A percentile compares a stretch with the other conserved stretches of the same genome.
phyloP scores from a whole-genome alignment of 1,140 invertebrate species.

The Drosophila serrata region DNA sequence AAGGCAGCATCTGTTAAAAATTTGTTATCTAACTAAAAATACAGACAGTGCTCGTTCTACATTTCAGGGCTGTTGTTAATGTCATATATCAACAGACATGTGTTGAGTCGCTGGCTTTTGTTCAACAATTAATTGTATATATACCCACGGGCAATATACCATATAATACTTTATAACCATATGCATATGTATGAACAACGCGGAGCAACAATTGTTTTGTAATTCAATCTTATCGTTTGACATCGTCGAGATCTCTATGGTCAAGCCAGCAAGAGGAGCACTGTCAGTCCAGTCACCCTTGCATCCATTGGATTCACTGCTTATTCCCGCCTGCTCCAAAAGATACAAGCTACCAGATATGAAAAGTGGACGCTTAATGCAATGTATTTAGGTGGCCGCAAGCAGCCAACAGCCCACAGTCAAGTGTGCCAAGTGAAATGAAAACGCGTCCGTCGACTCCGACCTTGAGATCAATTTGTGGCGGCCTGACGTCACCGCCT shows the following conservation, averaged over 20 bases:
- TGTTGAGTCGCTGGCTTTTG: conserved; percentile 52
- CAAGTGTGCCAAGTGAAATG: conserved; percentile 81
- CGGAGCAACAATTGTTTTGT: conserved; percentile 67
- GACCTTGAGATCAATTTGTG: conserved; percentile 80
- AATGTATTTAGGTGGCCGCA: conserved; percentile 45
- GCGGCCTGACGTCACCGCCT: conserved; percentile 68
- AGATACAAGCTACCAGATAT: conserved; percentile 21
- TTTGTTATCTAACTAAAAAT: conserved; percentile 48
- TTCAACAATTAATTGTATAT: conserved; percentile 69
- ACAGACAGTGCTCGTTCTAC: conserved; percentile 26
- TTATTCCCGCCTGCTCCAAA: conserved; percentile 10
- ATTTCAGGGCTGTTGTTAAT: conserved; percentile 46
- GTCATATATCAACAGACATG: conserved; percentile 49
- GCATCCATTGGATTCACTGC: conserved; percentile 16
- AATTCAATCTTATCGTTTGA: conserved; percentile 80
- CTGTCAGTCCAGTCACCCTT: conserved; percentile 32
- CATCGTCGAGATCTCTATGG: conserved; percentile 47
- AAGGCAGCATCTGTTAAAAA: conserved; percentile 33
- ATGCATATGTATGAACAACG: conserved; percentile 21
- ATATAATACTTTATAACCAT: conserved; percentile 7
- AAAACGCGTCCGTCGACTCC: conserved; percentile 68
- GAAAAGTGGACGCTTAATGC: conserved; percentile 35
- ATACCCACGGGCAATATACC: conserved; percentile 28
- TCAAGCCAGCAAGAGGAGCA: conserved; percentile 14
- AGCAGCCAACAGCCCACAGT: conserved; percentile 35